Conservation (phyloP, 2,113 vertebrate genomes). For the Lagopus muta region DNA sequence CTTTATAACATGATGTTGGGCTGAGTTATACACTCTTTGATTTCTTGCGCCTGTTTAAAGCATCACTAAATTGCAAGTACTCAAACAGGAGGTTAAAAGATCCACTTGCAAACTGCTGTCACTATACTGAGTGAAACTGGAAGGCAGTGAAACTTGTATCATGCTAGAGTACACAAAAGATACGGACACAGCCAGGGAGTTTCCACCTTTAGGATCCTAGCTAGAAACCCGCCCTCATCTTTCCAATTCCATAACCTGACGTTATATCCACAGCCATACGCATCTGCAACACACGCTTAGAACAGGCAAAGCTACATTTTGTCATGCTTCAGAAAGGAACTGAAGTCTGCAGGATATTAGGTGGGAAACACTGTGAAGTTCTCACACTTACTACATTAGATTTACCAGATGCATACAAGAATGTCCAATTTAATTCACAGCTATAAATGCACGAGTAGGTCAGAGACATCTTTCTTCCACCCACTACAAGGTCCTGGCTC, state of each 20-base stretch:
- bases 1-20: not conserved
- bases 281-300: accelerated
- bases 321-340: not conserved
- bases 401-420: not conserved
- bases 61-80: not conserved
- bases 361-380: not conserved
- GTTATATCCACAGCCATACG: not conserved
- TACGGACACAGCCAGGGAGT: not conserved
- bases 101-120: not conserved
- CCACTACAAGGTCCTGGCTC: not conserved
- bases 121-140: not conserved
- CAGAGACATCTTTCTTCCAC: not conserved
- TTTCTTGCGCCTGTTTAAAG: not conserved
- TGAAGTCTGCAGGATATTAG: not conserved
- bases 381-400: not conserved
- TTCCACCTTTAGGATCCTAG: not conserved
- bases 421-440: not conserved
- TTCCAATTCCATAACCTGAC: accelerated
- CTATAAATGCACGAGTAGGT: not conserved
- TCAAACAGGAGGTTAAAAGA: not conserved
- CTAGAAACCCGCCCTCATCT: not conserved
- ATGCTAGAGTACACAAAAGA: not conserved
- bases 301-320: not conserved
- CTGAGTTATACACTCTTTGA: not conserved
- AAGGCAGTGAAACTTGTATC: not conserved